Conservation (phyloP, 2,888 invertebrate species). For the Pelosia muscerda region DNA sequence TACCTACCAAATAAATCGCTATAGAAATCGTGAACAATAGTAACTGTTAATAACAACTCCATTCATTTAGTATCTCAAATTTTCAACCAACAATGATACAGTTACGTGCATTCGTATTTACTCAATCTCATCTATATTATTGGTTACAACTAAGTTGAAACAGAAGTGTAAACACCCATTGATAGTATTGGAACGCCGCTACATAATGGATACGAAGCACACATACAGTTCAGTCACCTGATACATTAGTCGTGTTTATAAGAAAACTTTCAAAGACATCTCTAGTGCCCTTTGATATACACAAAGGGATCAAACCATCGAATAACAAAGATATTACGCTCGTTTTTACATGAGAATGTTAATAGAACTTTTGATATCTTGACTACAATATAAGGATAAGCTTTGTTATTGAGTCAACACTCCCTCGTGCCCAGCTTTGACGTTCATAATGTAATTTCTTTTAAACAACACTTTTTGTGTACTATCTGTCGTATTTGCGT, state of each 20-base stretch:
- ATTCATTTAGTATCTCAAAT: background rate
- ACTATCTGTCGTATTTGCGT: background rate
- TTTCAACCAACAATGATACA: background rate
- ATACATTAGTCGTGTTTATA: slow-evolving; percentile 49
- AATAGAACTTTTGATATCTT: slow-evolving; percentile 10
- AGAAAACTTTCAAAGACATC: slow-evolving; percentile 37
- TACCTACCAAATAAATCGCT: background rate
- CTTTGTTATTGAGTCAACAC: slow-evolving; percentile 1
- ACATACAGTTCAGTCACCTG: slow-evolving; percentile 31
- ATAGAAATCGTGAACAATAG: background rate
- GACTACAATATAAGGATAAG: background rate
- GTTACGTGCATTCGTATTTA: background rate
- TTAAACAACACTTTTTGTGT: background rate
- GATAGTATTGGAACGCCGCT: background rate
- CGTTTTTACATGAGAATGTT: background rate
- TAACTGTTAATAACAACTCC: background rate
- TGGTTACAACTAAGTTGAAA: background rate
- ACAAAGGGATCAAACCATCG: slow-evolving; percentile 36
- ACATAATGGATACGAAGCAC: background rate
- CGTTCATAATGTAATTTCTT: background rate
- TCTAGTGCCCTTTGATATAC: slow-evolving; percentile 27
- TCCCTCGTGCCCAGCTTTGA: background rate
- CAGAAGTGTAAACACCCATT: background rate
- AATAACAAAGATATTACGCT: slow-evolving; percentile 18
- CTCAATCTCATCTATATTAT: background rate